Base-by-base conservation (phyloP, 2,888 invertebrate genomes). In the Pemphredon lugubris region DNA sequence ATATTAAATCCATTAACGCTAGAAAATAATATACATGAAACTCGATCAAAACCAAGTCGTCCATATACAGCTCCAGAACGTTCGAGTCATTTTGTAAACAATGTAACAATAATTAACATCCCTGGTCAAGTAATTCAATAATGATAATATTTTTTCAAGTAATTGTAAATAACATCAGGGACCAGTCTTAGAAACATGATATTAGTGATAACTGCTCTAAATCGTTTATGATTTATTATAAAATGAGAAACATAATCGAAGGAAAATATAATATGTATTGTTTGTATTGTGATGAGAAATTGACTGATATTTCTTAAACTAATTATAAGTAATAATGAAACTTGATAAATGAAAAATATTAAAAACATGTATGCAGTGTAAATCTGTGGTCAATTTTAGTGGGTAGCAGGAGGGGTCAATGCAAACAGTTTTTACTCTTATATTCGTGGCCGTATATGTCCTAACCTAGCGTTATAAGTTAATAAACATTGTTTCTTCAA, bases 31-130 rank as follows among this genome's bases (percentile, higher is more conserved):
- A 5, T 69, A 55, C 40, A 39, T 47, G 13, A 59, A 42, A 18
- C 60, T 53, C 53, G 44, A 42, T 50, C 44, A 5, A 78, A 60
- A 47, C 65, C 44, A 48, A 63, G 48, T 13, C 79, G 86, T 63
- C 86, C 86, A n/a, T 81, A 81, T 40, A 86, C 86, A 34, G 86
- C 86, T 14, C 86, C 86, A 34, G 80, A 68, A 59, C 67, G 73
- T 51, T 78, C 81, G 4, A 75, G 64, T 37, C 70, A 58, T 60
- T 60, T 67, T 65, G n/a, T 60, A 16, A 65, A 79, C 61, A 75
- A 72, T 37, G 57, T 76, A 54, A 68, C 75, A 40, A 45, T 80
- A 59, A 73, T 75, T 45, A 82, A 74, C 42, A 85, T 86, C 58
- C 86, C 86, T 48, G 85, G 86, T 57, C 86, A 86, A 80, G 84